Conservation (phyloP, 1,140 invertebrate species). For the Drosophila albomicans region DNA sequence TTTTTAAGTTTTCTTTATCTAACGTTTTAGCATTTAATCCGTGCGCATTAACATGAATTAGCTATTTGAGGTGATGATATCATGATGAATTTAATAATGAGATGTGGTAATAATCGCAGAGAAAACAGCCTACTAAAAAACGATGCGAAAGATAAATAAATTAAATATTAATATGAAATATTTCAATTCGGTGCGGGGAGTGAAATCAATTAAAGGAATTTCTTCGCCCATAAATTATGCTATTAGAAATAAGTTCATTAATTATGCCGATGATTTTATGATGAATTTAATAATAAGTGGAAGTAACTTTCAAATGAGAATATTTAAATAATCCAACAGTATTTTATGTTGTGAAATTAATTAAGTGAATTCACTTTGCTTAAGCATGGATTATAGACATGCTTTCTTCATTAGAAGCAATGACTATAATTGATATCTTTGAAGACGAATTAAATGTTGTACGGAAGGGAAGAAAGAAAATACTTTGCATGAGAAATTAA, state of each 20-base stretch:
- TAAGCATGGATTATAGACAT: too few species aligned
- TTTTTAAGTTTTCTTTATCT: conserved; percentile 21
- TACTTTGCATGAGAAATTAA: too few species aligned
- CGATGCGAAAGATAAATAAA: neutral
- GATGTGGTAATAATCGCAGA: neutral
- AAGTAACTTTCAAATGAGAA: neutral
- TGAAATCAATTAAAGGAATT: conserved; percentile 2
- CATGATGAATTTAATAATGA: conserved; percentile 17
- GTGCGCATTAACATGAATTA: conserved; percentile 18
- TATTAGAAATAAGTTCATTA: neutral
- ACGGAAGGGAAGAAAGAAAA: too few species aligned
- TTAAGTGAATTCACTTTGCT: too few species aligned
- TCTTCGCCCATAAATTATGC: neutral
- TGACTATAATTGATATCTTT: too few species aligned
- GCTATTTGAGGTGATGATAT: conserved; percentile 4
- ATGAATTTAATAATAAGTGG: neutral
- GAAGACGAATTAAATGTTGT: too few species aligned
- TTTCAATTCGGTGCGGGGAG: neutral
- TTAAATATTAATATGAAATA: neutral
- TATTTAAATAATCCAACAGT: neutral
- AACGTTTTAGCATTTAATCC: conserved; percentile 40
- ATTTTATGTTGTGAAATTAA: too few species aligned
- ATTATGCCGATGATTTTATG: neutral
- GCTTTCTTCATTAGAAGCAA: too few species aligned
- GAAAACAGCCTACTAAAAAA: neutral